Evolutionary conservation across 53 echinoderm and acorn worm species (phyloP), one percentile per base, ranked within the genome.

Genomic region (Arbacia lixula): DNA sequence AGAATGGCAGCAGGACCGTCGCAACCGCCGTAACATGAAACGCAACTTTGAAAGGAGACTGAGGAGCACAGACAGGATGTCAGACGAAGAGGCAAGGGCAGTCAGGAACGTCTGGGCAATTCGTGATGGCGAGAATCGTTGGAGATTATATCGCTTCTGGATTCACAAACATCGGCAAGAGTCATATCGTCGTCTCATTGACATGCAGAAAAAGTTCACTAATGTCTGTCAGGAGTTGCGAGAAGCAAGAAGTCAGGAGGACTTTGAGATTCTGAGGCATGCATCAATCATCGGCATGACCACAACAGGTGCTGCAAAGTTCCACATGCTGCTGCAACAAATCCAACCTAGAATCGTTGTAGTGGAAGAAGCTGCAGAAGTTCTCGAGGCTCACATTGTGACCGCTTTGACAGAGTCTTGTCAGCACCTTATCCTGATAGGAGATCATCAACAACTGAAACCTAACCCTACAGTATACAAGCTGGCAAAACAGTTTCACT

Each of bases 351-450:
- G 82, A 12, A 94, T 97, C n/a, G 65, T 94, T n/a, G 84, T 97
- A 25, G 90, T 97, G 1, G 96, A 96, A 62, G 96, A 96, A 77
- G 96, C 96, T 53, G 96, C 96, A 2, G 93, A 96, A 65, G 89
- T 96, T 11, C 49, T 96, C 30, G 96, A 96, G 75, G 93, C 96
- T 5, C 96, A 96, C 42, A 91, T 96, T 8, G 68, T 96, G 1
- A 93, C 96, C 22, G 87, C 93, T 24, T 83, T 96, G 9, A 96
- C 85, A 16, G 25, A 87, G 16, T 57, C 67, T 19, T 92, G 92
- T 52, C 80, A 96, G 50, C 96, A 96, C 83, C 87, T 96, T 34
- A 91, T 96, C 28, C 64, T 96, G 79, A 96, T 96, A 20, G 96
- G 96, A 9, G 96, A 96, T 83, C 96, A 96, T 36, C 96, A 96